Evolutionary conservation across 2,113 vertebrate genomes (phyloP).

Genomic region (Rallus limicola): DNA sequence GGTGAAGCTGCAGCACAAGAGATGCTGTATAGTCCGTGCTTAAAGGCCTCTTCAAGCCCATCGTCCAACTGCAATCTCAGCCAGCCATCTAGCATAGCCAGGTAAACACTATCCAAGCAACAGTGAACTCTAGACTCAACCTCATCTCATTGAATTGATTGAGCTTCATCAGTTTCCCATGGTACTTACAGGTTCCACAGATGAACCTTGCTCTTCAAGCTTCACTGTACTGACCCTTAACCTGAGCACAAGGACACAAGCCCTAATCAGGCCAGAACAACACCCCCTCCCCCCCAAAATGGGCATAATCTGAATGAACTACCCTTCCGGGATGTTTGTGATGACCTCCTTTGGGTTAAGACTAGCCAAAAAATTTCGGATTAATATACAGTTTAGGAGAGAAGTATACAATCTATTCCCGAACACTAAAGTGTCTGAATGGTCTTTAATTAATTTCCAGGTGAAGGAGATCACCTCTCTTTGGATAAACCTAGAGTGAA

Average conservation of each 20-base stretch:
- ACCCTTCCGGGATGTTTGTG: background rate
- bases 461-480: background rate
- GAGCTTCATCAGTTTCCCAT: background rate
- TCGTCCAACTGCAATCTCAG: background rate
- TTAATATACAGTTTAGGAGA: background rate
- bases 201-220: rapidly evolving
- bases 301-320: background rate
- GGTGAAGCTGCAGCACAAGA: background rate
- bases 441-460: background rate
- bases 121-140: background rate
- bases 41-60: background rate
- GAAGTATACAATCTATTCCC: background rate
- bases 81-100: background rate
- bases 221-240: background rate
- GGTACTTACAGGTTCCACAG: background rate
- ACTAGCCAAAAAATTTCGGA: background rate
- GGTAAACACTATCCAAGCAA: background rate
- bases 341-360: background rate
- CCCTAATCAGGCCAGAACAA: background rate
- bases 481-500: background rate
- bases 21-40: background rate
- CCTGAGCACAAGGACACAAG: background rate
- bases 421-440: background rate
- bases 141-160: background rate
- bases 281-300: background rate